Evolutionary conservation across 2,113 vertebrate species (phyloP).

Genomic region (Oreocharis arfaki): DNA sequence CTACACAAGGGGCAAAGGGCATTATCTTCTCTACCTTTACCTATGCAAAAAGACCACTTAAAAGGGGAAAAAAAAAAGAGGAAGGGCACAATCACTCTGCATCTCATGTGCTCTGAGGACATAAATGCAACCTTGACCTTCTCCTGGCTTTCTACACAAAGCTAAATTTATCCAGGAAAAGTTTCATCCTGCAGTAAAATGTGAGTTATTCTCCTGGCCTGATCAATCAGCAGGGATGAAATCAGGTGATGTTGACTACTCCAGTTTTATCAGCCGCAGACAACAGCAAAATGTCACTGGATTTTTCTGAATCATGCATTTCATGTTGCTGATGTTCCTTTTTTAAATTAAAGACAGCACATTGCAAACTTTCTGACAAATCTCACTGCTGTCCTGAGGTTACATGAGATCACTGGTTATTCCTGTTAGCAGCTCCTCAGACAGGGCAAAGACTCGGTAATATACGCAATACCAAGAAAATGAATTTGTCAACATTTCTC

Average conservation of each 20-base stretch:
- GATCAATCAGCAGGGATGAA: background rate
- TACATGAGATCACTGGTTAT: constrained; percentile 53
- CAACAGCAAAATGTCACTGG: constrained; percentile 2
- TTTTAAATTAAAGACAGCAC: constrained; percentile 27
- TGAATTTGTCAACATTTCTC: background rate
- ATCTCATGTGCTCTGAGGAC: background rate
- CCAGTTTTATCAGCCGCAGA: background rate
- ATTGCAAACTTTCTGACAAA: constrained; percentile 38
- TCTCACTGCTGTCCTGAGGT: constrained; percentile 32
- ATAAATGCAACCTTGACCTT: background rate
- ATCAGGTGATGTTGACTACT: background rate
- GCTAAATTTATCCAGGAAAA: constrained; percentile 1
- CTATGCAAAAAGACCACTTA: background rate
- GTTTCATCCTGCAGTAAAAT: background rate
- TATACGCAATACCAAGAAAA: background rate
- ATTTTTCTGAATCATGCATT: constrained; percentile 32
- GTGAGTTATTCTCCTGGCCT: background rate
- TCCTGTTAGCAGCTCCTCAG: constrained; percentile 26
- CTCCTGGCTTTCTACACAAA: background rate
- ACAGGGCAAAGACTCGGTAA: background rate
- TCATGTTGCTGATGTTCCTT: constrained; percentile 24
- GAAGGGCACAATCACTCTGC: background rate
- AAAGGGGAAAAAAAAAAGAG: background rate
- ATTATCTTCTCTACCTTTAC: background rate
- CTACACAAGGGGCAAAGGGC: background rate